Evolutionary conservation across 2,797 vertebrate genomes (phyloP), one percentile per base, ranked within the genome.

Genomic region (Phylloscopus collybita): DNA sequence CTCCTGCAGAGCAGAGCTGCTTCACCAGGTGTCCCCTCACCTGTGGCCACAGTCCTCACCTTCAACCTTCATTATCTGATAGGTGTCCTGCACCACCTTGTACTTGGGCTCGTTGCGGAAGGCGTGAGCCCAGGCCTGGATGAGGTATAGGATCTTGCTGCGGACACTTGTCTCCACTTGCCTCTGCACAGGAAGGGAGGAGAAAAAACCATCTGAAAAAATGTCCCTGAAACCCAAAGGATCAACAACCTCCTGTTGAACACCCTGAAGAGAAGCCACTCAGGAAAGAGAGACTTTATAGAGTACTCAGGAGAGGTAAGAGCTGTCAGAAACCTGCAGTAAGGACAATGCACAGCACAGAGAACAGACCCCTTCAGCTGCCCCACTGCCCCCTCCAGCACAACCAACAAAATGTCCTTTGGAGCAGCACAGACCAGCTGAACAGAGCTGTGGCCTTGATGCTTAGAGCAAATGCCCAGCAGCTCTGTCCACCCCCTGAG

Each of bases 21-120:
- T n/a, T 16, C 23, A 51, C 9, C 54, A 62, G 0, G 2, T n/a
- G 65, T 38, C 11, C 32, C 34, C 36, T n/a, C 23, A n/a, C 27
- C n/a, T 26, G 25, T 9, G 8, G 67, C 50, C 19, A 4, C 67
- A 32, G 16, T 80, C n/a, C 80, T 98, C 97, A 99, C 99, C 99
- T 98, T 99, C 99, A 69, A 99, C 99, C 97, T 99, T 99, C 99
- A 99, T 99, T 90, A 99, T 99, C 97, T 99, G 99, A 80, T 99
- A 99, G 23, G 99, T 99, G 96, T 99, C 99, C 97, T 99, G 99
- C 61, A 99, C 98, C 97, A 99, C 99, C 96, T 99, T 99, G 97
- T 99, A 99, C 97, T 99, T 99, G 91, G 99, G 99, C 94, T 99
- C 99, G 1, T 99, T 99, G 79, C 99, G 99, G 97, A 99, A 99